Evolutionary conservation across 1,140 invertebrate genomes (phyloP).

Genomic region (Catajapyx aquilonaris): DNA sequence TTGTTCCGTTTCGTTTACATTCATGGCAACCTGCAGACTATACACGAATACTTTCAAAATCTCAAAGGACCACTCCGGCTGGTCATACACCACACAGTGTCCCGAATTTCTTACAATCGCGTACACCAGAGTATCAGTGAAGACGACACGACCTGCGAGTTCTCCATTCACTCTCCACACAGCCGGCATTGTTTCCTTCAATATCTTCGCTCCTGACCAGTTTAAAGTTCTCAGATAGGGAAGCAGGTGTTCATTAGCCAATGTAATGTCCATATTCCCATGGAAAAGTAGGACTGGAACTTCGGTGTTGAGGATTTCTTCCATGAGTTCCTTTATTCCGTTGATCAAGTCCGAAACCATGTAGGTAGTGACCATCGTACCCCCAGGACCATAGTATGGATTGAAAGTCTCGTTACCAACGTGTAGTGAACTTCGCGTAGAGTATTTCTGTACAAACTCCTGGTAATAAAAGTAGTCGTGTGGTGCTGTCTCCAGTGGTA

Average conservation of each 20-base stretch:
- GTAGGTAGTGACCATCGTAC: not conserved
- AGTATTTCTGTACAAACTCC: no score
- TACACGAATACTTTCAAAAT: no score
- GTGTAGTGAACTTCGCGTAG: no score
- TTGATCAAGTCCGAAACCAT: constrained; percentile 8
- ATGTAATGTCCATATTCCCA: constrained; percentile 10
- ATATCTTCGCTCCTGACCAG: constrained; percentile 6
- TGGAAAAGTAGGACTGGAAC: constrained; percentile 10
- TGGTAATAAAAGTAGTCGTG: no score
- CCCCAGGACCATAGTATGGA: constrained; percentile 1
- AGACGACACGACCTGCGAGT: constrained; percentile 8
- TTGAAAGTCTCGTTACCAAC: not conserved
- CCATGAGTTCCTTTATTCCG: constrained; percentile 7
- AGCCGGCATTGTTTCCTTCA: constrained; percentile 1
- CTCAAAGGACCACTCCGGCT: no score
- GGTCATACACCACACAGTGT: not conserved
- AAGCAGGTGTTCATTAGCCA: constrained; percentile 6
- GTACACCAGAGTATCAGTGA: not conserved
- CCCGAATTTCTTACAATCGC: not conserved
- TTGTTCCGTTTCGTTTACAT: no score
- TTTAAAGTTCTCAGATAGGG: constrained; percentile 6
- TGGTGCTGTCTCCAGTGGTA: no score
- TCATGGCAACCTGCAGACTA: no score
- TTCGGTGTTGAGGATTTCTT: constrained; percentile 1
- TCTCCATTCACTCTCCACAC: constrained; percentile 8